Base-by-base conservation (phyloP, 1,140 invertebrate species). In the Riptortus pedestris region DNA sequence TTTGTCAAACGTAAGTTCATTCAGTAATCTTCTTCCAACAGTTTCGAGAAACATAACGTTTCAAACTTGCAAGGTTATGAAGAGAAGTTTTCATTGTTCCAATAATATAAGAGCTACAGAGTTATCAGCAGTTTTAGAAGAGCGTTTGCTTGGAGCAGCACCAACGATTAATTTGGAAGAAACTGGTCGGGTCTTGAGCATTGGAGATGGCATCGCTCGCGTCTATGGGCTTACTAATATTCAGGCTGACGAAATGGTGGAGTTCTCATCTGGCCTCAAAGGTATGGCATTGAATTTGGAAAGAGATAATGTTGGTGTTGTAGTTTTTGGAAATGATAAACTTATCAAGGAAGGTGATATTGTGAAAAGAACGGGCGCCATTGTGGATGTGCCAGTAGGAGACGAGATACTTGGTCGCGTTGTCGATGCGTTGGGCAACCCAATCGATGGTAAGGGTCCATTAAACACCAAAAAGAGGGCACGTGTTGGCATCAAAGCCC, bases 271-370 rank as follows among this genome's bases (percentile, higher is more conserved):
- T 65, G 97, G 97, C 60, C 80, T 99, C n/a, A 97, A 98, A 90
- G 96, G 97, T 78, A 99, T 99, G 96, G 96, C 96, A 70, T 84
- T 99, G 74, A 99, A 99, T 79, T 97, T 99, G 88, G 97, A 99
- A 77, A 87, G 95, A 68, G 97, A 99, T 81, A 99, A 98, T 75
- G 97, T 99, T 65, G 97, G 97, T 90, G 94, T 99, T 79, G 97
- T 99, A 75, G 96, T 99, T 61, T 99, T 99, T 77, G 97, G 97
- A 93, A 99, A 99, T 77, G 97, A 99, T 78, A 98, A 93, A 77
- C 83, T 96, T 60, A 99, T 99, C 79, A 96, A 95, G 74, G 95
- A 99, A 81, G 97, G 96, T 60, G 97, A 99, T 78, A 92, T 99
- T 72, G 97, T 99, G 55, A 99, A 99, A 79, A 86, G 97, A 85